Percentiles rank a stretch among this genome's conserved stretches.
Conservation (phyloP, 2,113 vertebrate genomes). For the Leptobrachium ailaonicum region DNA sequence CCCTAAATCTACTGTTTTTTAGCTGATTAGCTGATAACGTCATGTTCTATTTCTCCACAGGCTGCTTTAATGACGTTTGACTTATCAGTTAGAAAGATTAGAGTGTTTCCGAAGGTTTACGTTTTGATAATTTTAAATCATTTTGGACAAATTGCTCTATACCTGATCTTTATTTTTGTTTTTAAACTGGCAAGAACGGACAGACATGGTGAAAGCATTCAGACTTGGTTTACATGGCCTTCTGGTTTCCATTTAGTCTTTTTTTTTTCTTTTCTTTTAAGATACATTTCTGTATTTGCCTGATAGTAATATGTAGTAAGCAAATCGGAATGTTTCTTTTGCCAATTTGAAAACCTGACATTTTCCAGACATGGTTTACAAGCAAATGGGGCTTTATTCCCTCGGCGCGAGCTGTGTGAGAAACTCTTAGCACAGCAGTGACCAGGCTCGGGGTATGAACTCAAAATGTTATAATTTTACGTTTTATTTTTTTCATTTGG, state of each 20-base stretch:
- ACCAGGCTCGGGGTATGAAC: constrained; percentile 64
- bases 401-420: constrained; percentile 73
- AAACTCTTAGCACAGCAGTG: constrained; percentile 74
- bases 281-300: constrained; percentile 64
- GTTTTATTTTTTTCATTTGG: constrained; percentile 53
- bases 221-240: constrained; percentile 55
- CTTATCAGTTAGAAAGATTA: constrained; percentile 15
- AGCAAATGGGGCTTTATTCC: constrained; percentile 80
- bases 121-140: constrained; percentile 15
- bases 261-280: constrained; percentile 31
- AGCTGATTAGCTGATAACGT: not conserved
- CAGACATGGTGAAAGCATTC: not conserved
- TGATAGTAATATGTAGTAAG: constrained; percentile 73
- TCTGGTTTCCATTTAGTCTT: constrained; percentile 60
- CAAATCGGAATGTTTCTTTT: constrained; percentile 80
- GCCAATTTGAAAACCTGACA: constrained; percentile 75
- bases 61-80: constrained; percentile 12
- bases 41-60: not conserved
- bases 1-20: not conserved
- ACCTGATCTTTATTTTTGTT: constrained; percentile 16
- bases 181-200: not conserved
- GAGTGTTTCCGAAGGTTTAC: not conserved
- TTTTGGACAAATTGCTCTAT: constrained; percentile 27
- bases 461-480: constrained; percentile 48
- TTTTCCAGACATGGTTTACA: constrained; percentile 87